Percentiles rank a stretch among this genome's conserved stretches.
These are phyloP conservation scores for Tor tambroides DNA, from an alignment of 2,113 vertebrate species.

Conservation along the genomic window DNA sequence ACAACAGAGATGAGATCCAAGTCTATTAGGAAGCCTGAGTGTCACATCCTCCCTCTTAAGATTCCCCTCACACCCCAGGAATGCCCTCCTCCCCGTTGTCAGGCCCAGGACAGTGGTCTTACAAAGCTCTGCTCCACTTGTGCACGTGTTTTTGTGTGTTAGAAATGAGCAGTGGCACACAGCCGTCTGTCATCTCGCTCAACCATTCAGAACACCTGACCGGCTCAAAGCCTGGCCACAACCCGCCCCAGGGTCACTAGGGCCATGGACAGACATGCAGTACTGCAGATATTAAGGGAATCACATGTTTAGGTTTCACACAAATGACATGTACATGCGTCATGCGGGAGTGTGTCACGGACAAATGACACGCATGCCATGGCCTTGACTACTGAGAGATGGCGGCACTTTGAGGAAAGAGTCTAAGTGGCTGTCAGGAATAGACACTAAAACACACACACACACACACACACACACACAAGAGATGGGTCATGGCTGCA, in stretches of 20 bases:
- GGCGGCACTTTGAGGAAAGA: slow-evolving; percentile 55
- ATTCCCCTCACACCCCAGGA: slow-evolving; percentile 64
- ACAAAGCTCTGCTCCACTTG: slow-evolving; percentile 36
- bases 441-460: slow-evolving; percentile 36
- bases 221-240: slow-evolving; percentile 50
- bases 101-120: slow-evolving; percentile 9
- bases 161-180: slow-evolving; percentile 4
- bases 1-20: slow-evolving; percentile 60
- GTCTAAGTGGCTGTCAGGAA: slow-evolving; percentile 53
- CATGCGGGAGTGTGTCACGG: slow-evolving; percentile 53
- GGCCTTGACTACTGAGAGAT: slow-evolving; percentile 53
- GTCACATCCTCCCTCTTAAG: slow-evolving; percentile 72
- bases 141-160: not conserved
- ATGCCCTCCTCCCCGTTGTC: slow-evolving; percentile 58
- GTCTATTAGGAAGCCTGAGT: slow-evolving; percentile 71
- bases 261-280: slow-evolving; percentile 64
- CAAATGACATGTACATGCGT: slow-evolving; percentile 60
- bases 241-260: slow-evolving; percentile 57
- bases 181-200: slow-evolving; percentile 61
- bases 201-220: slow-evolving; percentile 70
- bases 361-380: slow-evolving; percentile 69
- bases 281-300: slow-evolving; percentile 47
- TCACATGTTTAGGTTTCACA: slow-evolving; percentile 38
- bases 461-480: not conserved
- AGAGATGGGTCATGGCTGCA: not conserved